Base-by-base conservation (phyloP, 2,113 vertebrate genomes). In the Zosterops borbonicus region DNA sequence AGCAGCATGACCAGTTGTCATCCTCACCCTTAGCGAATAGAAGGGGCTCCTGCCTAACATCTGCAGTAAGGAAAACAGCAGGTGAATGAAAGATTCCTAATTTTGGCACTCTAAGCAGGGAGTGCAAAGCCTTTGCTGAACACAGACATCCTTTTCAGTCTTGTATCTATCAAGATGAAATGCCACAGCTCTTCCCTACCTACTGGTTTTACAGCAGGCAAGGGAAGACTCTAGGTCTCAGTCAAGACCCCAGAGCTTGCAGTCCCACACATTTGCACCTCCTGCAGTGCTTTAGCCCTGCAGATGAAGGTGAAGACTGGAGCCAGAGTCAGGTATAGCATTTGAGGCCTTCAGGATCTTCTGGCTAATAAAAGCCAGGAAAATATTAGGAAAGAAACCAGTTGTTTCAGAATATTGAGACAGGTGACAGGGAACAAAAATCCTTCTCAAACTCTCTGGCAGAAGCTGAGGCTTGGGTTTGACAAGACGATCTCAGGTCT, bases 401-500 rank as follows among this genome's bases (percentile, higher is more conserved):
- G 11, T 22, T 39, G 13, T 35, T 92, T 37, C 52, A 82, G 46
- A 74, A 69, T 44, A 47, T 0, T 23, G 58, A 73, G 17, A 62
- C 7, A 24, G 11, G 28, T 64, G 46, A 64, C 20, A 42, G 6
- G 21, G 53, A 83, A 80, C 9, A 22, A 65, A 84, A 87, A 28
- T 35, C 3, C 33, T 58, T n/a, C 56, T 53, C 31, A 79, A 63
- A 49, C 12, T 68, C 44, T n/a, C 39, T 15, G 42, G n/a, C 49
- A 92, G 78, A 84, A 78, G 29, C 14, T 37, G 46, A 73, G 16
- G 9, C 56, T 89, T 69, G 25, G 9, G 17, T 74, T 87, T 77
- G 42, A 69, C 49, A 62, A 58, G 25, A 55, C 0, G 0, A 39
- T 42, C 12, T 53, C 18, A 1, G 2, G 7, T 81, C 31, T 86